phyloP scores from a whole-genome alignment of 2,113 vertebrate species.

The Salminus brasiliensis region DNA sequence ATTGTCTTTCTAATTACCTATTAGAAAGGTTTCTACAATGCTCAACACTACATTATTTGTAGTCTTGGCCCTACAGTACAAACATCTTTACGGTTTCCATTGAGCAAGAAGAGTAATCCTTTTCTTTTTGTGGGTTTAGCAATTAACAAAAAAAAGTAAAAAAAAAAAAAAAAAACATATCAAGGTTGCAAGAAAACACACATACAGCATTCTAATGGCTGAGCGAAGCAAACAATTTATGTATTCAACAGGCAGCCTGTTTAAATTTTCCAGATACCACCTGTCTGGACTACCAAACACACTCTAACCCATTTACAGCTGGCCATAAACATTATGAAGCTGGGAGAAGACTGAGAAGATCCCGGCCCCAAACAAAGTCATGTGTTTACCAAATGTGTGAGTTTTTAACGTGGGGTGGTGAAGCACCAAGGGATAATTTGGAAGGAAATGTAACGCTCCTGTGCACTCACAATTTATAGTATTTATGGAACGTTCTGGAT shows the following conservation, averaged over 20 bases:
- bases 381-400: conserved; percentile 61
- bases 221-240: conserved; percentile 71
- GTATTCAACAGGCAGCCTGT: conserved; percentile 55
- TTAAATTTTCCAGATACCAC: conserved; percentile 70
- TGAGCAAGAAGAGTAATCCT: neutral
- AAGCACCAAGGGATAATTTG: neutral
- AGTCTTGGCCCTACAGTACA: neutral
- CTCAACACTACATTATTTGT: neutral
- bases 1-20: no score
- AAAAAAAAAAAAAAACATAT: conserved; percentile 53
- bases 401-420: neutral
- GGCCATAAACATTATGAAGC: conserved; percentile 68
- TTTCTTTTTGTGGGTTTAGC: neutral
- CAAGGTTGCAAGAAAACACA: conserved; percentile 27
- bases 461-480: conserved; percentile 37
- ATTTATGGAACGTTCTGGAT: conserved; percentile 40
- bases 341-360: conserved; percentile 7
- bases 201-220: conserved; percentile 41
- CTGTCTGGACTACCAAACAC: conserved; percentile 72
- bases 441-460: neutral
- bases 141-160: neutral
- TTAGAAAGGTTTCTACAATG: no score
- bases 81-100: no score
- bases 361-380: conserved; percentile 21
- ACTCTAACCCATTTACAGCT: conserved; percentile 63